Conservation (phyloP, 2,888 invertebrate genomes). For the Cistogaster globosa region DNA sequence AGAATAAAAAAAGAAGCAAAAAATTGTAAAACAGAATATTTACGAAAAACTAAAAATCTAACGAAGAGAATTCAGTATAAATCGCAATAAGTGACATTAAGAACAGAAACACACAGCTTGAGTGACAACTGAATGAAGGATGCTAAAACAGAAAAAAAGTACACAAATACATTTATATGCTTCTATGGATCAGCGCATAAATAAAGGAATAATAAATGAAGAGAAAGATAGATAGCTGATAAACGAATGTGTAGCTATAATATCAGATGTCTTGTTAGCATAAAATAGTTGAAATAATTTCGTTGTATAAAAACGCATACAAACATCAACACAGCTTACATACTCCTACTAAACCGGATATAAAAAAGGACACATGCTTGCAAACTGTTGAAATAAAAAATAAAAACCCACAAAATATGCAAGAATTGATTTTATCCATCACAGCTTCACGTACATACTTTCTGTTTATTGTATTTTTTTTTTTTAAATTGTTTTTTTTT, state of each 20-base stretch:
- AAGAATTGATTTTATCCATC: constrained; percentile 53
- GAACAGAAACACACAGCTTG: constrained; percentile 19
- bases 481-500: neutral
- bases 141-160: neutral
- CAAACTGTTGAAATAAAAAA: no score
- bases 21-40: constrained; percentile 9
- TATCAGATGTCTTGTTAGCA: constrained; percentile 58
- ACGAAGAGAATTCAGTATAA: constrained; percentile 29
- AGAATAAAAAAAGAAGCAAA: no score
- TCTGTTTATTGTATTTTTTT: constrained; percentile 5
- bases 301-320: no score
- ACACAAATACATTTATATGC: neutral
- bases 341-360: neutral
- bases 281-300: constrained; percentile 50
- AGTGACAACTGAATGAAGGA: constrained; percentile 45
- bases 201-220: constrained; percentile 35
- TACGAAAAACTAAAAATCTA: constrained; percentile 9
- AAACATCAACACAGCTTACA: neutral
- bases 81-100: constrained; percentile 62
- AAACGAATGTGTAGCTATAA: constrained; percentile 32
- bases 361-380: neutral
- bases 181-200: neutral
- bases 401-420: constrained; percentile 9
- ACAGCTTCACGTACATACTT: constrained; percentile 26
- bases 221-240: constrained; percentile 2